These are phyloP conservation scores for Halocynthia roretzi DNA, from an alignment of 23 tunicate genomes.

Conservation along the genomic window DNA sequence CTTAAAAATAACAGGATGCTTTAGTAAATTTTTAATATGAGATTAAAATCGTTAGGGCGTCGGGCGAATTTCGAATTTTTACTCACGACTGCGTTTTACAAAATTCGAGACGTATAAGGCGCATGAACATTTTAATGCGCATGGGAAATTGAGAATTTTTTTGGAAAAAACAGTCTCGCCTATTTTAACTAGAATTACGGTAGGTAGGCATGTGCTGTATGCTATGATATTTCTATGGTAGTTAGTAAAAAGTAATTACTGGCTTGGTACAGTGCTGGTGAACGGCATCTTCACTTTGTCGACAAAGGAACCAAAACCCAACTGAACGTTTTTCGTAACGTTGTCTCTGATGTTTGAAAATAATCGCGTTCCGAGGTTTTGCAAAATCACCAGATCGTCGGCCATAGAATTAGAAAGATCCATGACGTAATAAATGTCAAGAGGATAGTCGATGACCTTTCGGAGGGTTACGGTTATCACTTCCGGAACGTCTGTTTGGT, in stretches of 20 bases:
- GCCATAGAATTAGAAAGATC: slow-evolving; percentile 80
- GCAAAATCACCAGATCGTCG: slow-evolving; percentile 65
- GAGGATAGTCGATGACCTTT: slow-evolving; percentile 73
- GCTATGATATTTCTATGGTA: too few relatives aligned
- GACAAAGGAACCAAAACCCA: slow-evolving; percentile 80
- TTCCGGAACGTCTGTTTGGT: neutral
- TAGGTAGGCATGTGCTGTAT: too few relatives aligned
- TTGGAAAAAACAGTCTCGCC: too few relatives aligned
- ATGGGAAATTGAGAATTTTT: too few relatives aligned
- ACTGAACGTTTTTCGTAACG: slow-evolving; percentile 36
- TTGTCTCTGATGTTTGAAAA: slow-evolving; percentile 29
- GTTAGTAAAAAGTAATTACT: slow-evolving; percentile 23
- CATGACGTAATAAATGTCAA: slow-evolving; percentile 92
- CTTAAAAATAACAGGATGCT: too few relatives aligned
- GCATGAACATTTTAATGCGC: too few relatives aligned
- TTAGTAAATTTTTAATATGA: too few relatives aligned
- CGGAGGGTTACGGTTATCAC: slow-evolving; percentile 43
- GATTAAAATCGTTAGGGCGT: too few relatives aligned
- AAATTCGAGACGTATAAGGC: too few relatives aligned
- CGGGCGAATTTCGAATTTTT: too few relatives aligned
- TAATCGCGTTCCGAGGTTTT: slow-evolving; percentile 39
- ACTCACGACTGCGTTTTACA: too few relatives aligned
- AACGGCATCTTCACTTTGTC: slow-evolving; percentile 83
- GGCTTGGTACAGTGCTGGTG: slow-evolving; percentile 62
- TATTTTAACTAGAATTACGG: too few relatives aligned